Evolutionary conservation across 2,888 invertebrate genomes (phyloP).

Genomic region (Tribolium freemani): DNA sequence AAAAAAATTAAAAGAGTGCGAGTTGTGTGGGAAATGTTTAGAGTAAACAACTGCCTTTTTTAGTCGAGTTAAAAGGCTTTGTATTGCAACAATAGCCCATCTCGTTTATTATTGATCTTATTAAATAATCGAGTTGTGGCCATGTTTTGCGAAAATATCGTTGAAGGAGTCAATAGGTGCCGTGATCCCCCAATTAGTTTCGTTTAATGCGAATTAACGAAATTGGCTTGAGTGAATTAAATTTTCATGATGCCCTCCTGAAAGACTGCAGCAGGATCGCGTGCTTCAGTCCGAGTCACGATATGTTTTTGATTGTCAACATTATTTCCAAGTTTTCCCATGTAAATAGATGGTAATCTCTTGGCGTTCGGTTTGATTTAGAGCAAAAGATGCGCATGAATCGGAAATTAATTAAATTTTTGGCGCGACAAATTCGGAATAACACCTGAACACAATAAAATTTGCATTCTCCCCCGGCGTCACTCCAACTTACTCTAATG

Average conservation of each 20-base stretch:
- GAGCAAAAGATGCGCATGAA: not conserved
- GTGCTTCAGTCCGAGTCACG: constrained; percentile 32
- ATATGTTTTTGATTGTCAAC: constrained; percentile 44
- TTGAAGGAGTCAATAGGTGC: not conserved
- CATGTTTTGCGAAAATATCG: not conserved
- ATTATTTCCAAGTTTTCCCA: constrained; percentile 36
- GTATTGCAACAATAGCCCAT: too few relatives aligned
- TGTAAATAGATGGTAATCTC: constrained; percentile 32
- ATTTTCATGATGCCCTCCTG: constrained; percentile 37
- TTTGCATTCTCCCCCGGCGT: constrained; percentile 53
- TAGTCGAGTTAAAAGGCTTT: too few relatives aligned
- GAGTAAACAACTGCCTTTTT: too few relatives aligned
- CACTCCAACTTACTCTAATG: constrained; percentile 54
- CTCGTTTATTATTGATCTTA: not conserved
- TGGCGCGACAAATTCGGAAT: constrained; percentile 12
- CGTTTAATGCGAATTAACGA: constrained; percentile 25
- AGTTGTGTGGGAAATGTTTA: too few relatives aligned
- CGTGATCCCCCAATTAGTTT: constrained; percentile 1
- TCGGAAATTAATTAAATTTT: not conserved
- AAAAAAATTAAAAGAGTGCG: not conserved
- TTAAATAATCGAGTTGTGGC: not conserved
- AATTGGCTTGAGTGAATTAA: constrained; percentile 39
- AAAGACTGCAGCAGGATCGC: constrained; percentile 42
- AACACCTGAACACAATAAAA: constrained; percentile 54
- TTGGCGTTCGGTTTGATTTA: constrained; percentile 16